Conservation (phyloP, 2,113 vertebrate genomes). For the Cryptotis parvus region DNA sequence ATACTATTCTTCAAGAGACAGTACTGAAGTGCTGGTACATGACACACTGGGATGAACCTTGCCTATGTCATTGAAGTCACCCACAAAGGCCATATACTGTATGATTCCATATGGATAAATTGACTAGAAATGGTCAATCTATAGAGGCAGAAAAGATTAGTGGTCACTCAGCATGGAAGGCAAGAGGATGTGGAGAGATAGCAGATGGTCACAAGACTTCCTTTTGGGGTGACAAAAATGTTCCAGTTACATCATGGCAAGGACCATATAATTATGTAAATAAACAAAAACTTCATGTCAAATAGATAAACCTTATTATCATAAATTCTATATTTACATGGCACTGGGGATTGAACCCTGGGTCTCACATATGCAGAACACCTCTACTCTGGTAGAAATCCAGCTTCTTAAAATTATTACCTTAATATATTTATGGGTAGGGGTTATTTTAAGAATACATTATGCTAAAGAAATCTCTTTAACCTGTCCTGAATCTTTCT, state of each 20-base stretch:
- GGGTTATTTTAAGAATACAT: background rate
- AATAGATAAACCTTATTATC: background rate
- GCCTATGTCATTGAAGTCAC: background rate
- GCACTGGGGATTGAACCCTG: too few species aligned
- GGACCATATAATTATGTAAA: background rate
- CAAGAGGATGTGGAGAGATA: background rate
- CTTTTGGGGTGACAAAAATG: background rate
- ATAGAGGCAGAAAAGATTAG: background rate
- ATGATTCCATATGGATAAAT: background rate
- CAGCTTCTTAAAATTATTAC: background rate
- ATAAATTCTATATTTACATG: background rate
- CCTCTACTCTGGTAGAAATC: too few species aligned
- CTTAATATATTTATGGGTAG: too few species aligned
- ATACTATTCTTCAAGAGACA: background rate
- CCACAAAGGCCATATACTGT: too few species aligned
- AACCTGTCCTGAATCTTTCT: too few species aligned
- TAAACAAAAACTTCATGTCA: background rate
- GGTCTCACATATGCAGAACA: too few species aligned
- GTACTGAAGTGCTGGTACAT: too few species aligned
- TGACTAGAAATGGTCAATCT: background rate
- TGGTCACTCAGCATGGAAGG: background rate
- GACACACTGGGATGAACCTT: background rate
- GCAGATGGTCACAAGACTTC: background rate
- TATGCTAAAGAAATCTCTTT: background rate
- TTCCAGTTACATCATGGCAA: background rate